Conservation (phyloP, 2,888 invertebrate species). For the Pristionchus maxplancki region DNA sequence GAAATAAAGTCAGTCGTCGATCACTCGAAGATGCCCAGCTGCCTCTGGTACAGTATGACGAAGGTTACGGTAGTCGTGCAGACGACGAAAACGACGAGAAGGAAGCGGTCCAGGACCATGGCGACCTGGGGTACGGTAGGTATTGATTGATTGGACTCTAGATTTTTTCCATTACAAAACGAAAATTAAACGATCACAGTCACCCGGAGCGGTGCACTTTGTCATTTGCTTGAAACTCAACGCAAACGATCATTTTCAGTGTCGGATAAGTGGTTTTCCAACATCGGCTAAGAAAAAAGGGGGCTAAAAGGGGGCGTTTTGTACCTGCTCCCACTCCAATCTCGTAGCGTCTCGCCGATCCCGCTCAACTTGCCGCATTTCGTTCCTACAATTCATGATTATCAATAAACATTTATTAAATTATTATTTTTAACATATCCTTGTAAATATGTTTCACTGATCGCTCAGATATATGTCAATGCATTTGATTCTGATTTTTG, state of each 20-base stretch:
- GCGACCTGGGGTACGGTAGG: conserved; percentile 82
- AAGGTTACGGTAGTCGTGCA: conserved; percentile 78
- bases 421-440: not conserved
- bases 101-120: conserved; percentile 86
- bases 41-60: conserved; percentile 74
- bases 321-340: conserved; percentile 88
- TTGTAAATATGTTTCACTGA: not conserved
- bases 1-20: conserved; percentile 33
- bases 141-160: not conserved
- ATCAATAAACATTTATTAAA: too few species aligned
- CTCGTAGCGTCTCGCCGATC: conserved; percentile 88
- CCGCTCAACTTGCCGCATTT: conserved; percentile 86
- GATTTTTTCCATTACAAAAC: too few species aligned
- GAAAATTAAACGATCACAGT: too few species aligned
- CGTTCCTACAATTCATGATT: conserved; percentile 60
- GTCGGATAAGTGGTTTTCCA: too few species aligned
- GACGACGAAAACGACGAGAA: conserved; percentile 80
- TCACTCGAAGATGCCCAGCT: conserved; percentile 64
- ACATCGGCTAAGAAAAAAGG: too few species aligned
- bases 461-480: too few species aligned
- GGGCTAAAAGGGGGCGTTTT: too few species aligned
- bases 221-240: not conserved
- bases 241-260: not conserved
- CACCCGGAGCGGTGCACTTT: too few species aligned
- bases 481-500: not conserved